These are phyloP conservation scores for Lepas anatifera DNA, from an alignment of 2,888 invertebrate genomes.

Conservation along the genomic window DNA sequence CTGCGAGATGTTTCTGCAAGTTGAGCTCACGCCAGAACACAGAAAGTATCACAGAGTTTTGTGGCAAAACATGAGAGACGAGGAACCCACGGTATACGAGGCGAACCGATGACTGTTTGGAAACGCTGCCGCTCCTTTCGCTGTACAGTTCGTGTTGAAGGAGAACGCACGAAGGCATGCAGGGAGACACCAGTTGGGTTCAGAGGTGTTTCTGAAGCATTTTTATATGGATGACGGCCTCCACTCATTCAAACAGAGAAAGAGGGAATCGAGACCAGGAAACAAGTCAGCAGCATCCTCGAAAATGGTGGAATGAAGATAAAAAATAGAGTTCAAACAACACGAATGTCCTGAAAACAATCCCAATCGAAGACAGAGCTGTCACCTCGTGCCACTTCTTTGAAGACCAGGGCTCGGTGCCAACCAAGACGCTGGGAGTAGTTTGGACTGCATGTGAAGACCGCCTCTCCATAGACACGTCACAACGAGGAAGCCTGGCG, in stretches of 20 bases:
- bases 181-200: neutral
- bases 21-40: neutral
- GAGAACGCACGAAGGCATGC: neutral
- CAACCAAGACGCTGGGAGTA: neutral
- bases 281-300: neutral
- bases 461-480: neutral
- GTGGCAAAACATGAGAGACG: neutral
- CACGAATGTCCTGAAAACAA: neutral
- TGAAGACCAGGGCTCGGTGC: neutral
- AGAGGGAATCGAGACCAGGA: neutral
- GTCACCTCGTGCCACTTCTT: neutral
- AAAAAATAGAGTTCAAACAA: neutral
- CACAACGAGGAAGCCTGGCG: neutral
- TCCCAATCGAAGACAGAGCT: neutral
- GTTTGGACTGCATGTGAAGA: neutral
- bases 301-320: neutral
- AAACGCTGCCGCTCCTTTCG: neutral
- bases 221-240: neutral
- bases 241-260: neutral
- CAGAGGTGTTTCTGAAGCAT: neutral
- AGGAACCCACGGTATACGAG: neutral
- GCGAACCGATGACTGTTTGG: neutral
- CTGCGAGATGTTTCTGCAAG: neutral
- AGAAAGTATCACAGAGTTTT: neutral
- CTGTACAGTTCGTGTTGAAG: neutral